These are phyloP conservation scores for Diorhabda elongata DNA, from an alignment of 1,140 invertebrate species.

Conservation along the genomic window DNA sequence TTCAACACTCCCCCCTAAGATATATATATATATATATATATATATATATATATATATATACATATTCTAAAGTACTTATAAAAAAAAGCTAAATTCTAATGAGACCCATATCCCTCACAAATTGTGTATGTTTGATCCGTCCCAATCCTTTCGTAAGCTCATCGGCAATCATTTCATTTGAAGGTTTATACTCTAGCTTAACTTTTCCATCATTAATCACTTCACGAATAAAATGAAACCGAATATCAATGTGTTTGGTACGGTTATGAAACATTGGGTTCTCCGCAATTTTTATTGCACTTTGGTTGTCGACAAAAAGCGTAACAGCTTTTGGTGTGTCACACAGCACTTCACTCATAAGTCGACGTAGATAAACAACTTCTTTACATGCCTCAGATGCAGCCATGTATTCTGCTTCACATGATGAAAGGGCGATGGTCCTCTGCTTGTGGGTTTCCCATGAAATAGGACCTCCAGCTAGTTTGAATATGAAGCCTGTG, in stretches of 20 bases:
- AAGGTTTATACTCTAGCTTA: slow-evolving; percentile 11
- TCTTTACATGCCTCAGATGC: slow-evolving; percentile 39
- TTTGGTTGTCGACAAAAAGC: slow-evolving; percentile 21
- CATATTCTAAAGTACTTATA: too few species aligned
- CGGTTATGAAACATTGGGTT: slow-evolving; percentile 21
- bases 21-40: too few species aligned
- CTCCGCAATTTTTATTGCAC: slow-evolving; percentile 18
- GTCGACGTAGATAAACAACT: slow-evolving; percentile 36
- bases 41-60: too few species aligned
- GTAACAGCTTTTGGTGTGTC: background rate
- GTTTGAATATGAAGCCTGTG: slow-evolving; percentile 36
- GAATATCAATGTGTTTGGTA: slow-evolving; percentile 22
- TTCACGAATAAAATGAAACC: slow-evolving; percentile 21
- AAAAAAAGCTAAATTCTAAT: too few species aligned
- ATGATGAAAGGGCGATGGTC: slow-evolving; percentile 35
- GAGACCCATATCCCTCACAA: too few species aligned
- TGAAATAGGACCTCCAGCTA: slow-evolving; percentile 28
- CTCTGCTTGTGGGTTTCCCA: slow-evolving; percentile 38
- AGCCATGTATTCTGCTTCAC: slow-evolving; percentile 43
- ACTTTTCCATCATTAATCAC: slow-evolving; percentile 10
- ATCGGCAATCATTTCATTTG: slow-evolving; percentile 16
- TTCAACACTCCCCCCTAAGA: too few species aligned
- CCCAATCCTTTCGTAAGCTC: slow-evolving; percentile 13
- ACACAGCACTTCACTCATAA: slow-evolving; percentile 33
- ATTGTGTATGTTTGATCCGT: background rate